Percentiles rank a stretch among this genome's conserved stretches.
phyloP scores from a whole-genome alignment of 2,888 invertebrate genomes.

The Pinctada fucata region DNA sequence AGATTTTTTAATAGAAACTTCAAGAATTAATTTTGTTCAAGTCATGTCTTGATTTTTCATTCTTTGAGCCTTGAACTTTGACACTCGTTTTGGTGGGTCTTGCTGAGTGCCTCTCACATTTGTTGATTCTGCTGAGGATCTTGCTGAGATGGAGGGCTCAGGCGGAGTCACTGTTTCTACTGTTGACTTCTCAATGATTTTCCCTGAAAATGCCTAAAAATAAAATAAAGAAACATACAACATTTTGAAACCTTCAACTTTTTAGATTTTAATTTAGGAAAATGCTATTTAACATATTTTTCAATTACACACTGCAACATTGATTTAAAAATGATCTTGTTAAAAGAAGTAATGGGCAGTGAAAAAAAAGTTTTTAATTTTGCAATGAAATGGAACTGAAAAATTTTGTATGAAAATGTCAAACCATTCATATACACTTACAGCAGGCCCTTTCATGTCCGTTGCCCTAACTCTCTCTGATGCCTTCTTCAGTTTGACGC shows the following conservation, averaged over 20 bases:
- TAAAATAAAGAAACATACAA: not conserved
- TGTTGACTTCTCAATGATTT: not conserved
- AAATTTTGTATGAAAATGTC: no score
- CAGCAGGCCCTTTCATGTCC: not conserved
- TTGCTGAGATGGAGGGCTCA: not conserved
- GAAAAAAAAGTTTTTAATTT: no score
- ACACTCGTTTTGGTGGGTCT: slow-evolving; percentile 48
- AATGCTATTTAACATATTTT: no score
- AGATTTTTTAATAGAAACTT: no score
- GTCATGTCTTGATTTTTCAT: no score
- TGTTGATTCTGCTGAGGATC: not conserved
- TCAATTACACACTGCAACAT: no score
- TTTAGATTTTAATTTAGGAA: no score
- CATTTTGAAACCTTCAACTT: not conserved
- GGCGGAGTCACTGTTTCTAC: not conserved
- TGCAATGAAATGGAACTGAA: no score
- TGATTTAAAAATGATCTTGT: no score
- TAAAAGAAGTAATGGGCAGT: no score
- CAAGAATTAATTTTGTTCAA: no score
- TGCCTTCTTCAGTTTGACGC: not conserved
- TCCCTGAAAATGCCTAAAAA: not conserved
- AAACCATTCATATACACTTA: not conserved
- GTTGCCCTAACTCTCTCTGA: not conserved
- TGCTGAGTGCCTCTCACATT: not conserved
- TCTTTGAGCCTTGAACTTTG: slow-evolving; percentile 61